phyloP scores from a whole-genome alignment of 2,888 invertebrate genomes.

The Chesias legatella region DNA sequence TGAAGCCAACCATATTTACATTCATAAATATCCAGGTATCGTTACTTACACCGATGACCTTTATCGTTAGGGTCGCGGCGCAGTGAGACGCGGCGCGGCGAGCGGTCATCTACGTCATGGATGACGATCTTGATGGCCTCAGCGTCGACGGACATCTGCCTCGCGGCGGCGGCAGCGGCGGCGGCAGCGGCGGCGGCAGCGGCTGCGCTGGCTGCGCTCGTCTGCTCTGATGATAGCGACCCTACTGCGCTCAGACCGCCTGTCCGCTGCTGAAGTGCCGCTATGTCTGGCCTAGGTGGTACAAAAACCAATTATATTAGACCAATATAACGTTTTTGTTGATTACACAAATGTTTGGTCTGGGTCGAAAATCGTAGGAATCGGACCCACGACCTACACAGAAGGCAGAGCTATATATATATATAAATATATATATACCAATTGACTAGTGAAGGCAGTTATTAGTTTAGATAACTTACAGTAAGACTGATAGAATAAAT shows the following conservation, averaged over 20 bases:
- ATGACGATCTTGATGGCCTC: constrained; percentile 96
- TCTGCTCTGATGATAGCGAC: constrained; percentile 52
- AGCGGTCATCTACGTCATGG: constrained; percentile 92
- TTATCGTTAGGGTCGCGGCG: constrained; percentile 90
- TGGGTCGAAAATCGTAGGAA: too few relatives aligned
- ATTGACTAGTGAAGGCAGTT: too few relatives aligned
- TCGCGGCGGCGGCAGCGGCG: constrained; percentile 81
- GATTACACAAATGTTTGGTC: too few relatives aligned
- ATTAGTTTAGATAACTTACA: too few relatives aligned
- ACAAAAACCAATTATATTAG: neutral
- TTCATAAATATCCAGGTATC: neutral
- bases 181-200: constrained; percentile 67
- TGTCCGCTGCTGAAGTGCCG: constrained; percentile 82
- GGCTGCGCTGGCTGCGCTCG: constrained; percentile 61
- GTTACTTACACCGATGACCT: constrained; percentile 89
- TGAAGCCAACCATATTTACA: neutral
- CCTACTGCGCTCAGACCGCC: constrained; percentile 75
- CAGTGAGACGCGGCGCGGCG: constrained; percentile 87
- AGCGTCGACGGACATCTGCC: constrained; percentile 93
- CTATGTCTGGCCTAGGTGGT: constrained; percentile 85
- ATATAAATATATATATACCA: too few relatives aligned
- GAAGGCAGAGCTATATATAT: too few relatives aligned
- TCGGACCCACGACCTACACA: too few relatives aligned
- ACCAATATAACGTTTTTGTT: too few relatives aligned
- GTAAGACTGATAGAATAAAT: too few relatives aligned